Base-by-base conservation (phyloP, 2,113 vertebrate genomes). In the Romanogobio albipinnatus region DNA sequence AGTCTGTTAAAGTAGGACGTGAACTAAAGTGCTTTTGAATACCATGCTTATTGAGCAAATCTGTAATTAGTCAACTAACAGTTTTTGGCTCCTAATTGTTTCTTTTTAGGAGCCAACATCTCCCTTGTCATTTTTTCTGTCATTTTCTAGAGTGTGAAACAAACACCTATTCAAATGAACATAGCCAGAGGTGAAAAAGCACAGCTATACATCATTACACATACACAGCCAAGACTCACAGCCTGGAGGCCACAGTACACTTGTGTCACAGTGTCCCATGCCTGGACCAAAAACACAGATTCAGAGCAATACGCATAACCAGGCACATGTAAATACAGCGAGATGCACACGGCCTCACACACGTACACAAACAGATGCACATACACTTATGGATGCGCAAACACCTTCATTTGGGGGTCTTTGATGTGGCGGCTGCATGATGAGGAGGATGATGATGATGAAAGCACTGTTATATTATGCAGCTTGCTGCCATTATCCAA, bases 101-200 rank as follows among this genome's bases (percentile, higher is more conserved):
- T 68, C 17, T 19, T 68, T 68, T 68, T 68, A 36, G 29, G 7
- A 0, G 64, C 61, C 24, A 62, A 9, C 24, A 26, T 39, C 66
- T 39, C 8, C 0, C 33, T 22, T 22, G 33, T 70, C 1, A 59
- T n/a, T 0, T 26, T 97, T 56, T 97, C 95, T 97, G 96, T 96
- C 96, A 96, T 96, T 91, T 95, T 95, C 94, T 96, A 96, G 96
- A 97, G 95, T 96, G 96, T 97, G 97, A 98, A 97, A 96, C 96
- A 97, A 97, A 96, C 97, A 97, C 96, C 97, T 96, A 97, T 98
- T 99, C 97, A 98, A 98, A 98, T 98, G 97, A 98, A 99, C 97
- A 98, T 97, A 98, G 95, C 96, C 97, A 97, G 95, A 95, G 95
- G 94, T 94, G 93, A 94, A 92, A 94, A 95, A 96, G 96, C 94